Base-by-base conservation (phyloP, 2,797 vertebrate genomes). In the Helicolenus hilgendorfi region DNA sequence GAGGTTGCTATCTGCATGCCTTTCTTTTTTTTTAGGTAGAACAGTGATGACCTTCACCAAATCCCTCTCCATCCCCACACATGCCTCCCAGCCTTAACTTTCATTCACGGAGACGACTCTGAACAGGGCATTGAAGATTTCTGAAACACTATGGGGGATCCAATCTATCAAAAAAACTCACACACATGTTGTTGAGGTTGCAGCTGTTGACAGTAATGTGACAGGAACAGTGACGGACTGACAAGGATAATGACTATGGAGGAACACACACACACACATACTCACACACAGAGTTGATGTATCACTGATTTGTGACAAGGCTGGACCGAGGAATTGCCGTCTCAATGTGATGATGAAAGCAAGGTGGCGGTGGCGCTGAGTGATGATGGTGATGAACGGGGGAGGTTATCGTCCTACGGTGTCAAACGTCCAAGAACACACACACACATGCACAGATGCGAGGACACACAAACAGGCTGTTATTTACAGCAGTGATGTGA, bases 311-410 rank as follows among this genome's bases (percentile, higher is more conserved):
- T 90, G 87, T 86, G 92, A 89, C 90, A 83, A 94, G 89, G 87
- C 76, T 84, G 71, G 84, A 77, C 74, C 72, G 29, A 81, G 89
- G 85, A 80, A 74, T 81, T 77, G 87, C 79, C 7, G 83, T 90
- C 84, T 88, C 62, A 65, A 76, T 87, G 79, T 86, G 90, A 93
- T 89, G 94, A 96, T 95, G 91, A 91, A 94, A 90, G 93, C 89
- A 91, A 84, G 79, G 92, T 73, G 73, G 75, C 55, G 27, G 24
- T 1, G 49, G 73, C 33, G 31, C 79, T 86, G 90, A 90, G 86
- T 80, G 90, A 94, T 94, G 94, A 88, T 88, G 73, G 83, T 84
- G 90, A 95, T 93, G 93, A 94, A 92, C 74, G 24, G 80, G 55
- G 69, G 73, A 93, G 87, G 89, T 93, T 89, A 89, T 81, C 63